These are phyloP conservation scores for Panagrolaimus sp. DNA, from an alignment of 1,140 invertebrate genomes.

Conservation along the genomic window DNA sequence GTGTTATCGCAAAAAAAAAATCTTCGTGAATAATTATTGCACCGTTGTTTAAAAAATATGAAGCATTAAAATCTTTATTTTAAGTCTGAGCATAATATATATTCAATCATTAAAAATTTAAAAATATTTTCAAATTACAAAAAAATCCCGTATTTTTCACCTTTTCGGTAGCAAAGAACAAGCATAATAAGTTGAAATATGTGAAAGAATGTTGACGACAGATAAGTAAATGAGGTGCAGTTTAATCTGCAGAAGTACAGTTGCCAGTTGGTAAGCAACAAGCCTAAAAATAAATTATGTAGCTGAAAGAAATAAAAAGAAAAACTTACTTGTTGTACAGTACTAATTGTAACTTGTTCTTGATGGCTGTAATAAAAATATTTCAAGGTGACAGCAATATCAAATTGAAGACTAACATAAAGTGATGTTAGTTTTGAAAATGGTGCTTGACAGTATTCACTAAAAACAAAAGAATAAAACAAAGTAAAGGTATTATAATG, in stretches of 20 bases:
- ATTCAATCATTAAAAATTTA: too few species aligned
- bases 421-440: slow-evolving; percentile 34
- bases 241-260: slow-evolving; percentile 19
- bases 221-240: too few species aligned
- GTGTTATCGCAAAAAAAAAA: too few species aligned
- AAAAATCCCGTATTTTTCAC: too few species aligned
- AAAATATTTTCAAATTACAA: too few species aligned
- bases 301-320: neutral
- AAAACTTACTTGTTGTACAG: slow-evolving; percentile 25
- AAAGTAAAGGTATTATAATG: neutral
- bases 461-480: slow-evolving; percentile 23
- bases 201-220: too few species aligned
- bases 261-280: slow-evolving; percentile 35
- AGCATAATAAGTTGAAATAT: too few species aligned
- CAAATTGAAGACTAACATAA: slow-evolving; percentile 36
- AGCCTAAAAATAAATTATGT: neutral
- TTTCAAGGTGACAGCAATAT: slow-evolving; percentile 27
- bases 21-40: too few species aligned
- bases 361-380: slow-evolving; percentile 36
- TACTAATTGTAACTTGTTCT: slow-evolving; percentile 33
- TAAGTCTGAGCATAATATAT: too few species aligned
- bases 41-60: too few species aligned
- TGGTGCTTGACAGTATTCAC: slow-evolving; percentile 34
- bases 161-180: too few species aligned
- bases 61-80: too few species aligned